Base-by-base conservation (phyloP, 64 coral and sea anemone species). In the Montipora efflorescens region DNA sequence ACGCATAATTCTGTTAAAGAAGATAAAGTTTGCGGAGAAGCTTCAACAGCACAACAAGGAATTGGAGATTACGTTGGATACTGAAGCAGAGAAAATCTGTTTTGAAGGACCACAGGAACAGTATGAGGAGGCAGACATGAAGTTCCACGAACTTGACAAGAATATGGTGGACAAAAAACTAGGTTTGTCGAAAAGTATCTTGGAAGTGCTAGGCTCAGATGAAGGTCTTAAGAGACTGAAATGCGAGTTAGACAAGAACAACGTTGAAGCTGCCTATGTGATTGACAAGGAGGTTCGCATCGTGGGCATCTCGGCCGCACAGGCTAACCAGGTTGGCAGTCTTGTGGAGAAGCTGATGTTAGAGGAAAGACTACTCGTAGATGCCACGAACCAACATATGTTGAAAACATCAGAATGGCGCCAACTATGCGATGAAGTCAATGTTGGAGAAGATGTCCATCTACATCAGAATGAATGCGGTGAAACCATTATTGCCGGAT, bases 241-340 rank as follows among this genome's bases (percentile, higher is more conserved):
- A 79, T 12, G 14, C 66, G 87, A 94, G 23, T 21, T 94, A 22
- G 70, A 77, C 19, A 81, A 23, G 7, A 84, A 90, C 55, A 79
- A 64, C 8, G 7, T 94, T 59, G 87, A 94, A n/a, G 87, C 93
- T 18, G 93, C 85, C 9, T 84, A 85, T n/a, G 87, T 90, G n/a
- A 70, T 90, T 36, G 58, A 90, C 48, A 73, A 48, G 0, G 93
- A 94, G 19, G 71, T 73, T 7, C 66, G n/a, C 22, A 82, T 84
- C 7, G 79, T 90, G 5, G 87, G 93, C 10, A 90, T 20, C 55
- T 70, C 87, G 7, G 88, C 93, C 15, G 58, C 71, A 16, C 84
- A 94, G 66, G 79, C 73, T 15, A 71, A 85, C 23, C 77, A 94
- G 66, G 87, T 79, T 1, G 71, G 15, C 20, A 75, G 83, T n/a